phyloP scores from a whole-genome alignment of 2,797 vertebrate genomes.

The Acipenser ruthenus region DNA sequence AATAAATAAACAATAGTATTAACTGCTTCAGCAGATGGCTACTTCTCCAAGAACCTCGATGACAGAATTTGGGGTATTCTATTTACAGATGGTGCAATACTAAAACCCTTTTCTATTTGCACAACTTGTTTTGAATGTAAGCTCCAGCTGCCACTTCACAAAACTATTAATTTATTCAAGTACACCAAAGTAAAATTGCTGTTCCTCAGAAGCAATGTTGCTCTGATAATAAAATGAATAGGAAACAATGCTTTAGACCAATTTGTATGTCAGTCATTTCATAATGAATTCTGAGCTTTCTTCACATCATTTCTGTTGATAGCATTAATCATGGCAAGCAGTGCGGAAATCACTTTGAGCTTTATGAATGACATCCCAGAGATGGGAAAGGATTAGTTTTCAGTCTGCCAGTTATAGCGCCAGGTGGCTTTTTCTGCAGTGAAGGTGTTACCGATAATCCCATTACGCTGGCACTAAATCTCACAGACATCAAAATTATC shows the following conservation, averaged over 20 bases:
- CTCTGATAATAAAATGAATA: conserved; percentile 22
- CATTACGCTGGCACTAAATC: conserved; percentile 83
- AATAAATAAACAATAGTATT: too few species aligned
- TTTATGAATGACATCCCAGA: conserved; percentile 81
- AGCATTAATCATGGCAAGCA: conserved; percentile 89
- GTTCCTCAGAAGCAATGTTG: conserved; percentile 23
- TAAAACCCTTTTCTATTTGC: conserved; percentile 1
- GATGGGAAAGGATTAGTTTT: conserved; percentile 81
- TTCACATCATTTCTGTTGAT: conserved; percentile 61
- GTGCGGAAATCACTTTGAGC: conserved; percentile 76
- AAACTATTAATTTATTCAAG: conserved; percentile 10
- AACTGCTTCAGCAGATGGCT: too few species aligned
- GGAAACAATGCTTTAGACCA: conserved; percentile 28
- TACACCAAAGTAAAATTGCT: conserved; percentile 12
- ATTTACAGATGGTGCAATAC: background rate
- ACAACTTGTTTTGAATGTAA: background rate
- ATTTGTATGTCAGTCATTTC: conserved; percentile 41
- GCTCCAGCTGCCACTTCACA: background rate
- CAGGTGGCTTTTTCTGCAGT: conserved; percentile 78
- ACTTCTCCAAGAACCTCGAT: background rate
- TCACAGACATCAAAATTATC: conserved; percentile 85
- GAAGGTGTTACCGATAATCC: conserved; percentile 88
- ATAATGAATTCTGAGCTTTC: conserved; percentile 47
- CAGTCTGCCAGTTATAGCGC: conserved; percentile 73
- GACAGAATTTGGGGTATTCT: conserved; percentile 21